Conservation (phyloP, 2,797 vertebrate species). For the Tenualosa ilisha region DNA sequence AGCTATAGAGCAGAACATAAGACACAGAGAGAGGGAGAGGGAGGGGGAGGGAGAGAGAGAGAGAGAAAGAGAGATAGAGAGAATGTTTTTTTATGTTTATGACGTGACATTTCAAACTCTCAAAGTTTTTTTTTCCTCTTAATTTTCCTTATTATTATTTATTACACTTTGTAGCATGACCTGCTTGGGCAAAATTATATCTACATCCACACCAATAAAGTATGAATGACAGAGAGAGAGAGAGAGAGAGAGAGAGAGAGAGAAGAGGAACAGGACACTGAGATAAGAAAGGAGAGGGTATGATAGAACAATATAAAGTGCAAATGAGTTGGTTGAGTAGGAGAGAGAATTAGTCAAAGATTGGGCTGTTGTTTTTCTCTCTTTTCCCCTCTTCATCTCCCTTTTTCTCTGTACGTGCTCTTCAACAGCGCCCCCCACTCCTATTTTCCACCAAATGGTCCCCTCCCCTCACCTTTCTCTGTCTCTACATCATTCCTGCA, state of each 20-base stretch:
- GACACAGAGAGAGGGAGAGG: constrained; percentile 26
- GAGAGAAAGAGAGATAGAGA: not conserved
- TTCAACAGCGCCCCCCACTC: too few relatives aligned
- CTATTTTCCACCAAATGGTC: too few relatives aligned
- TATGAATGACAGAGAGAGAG: not conserved
- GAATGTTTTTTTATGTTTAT: too few relatives aligned
- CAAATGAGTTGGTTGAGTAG: not conserved
- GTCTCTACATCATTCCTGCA: too few relatives aligned
- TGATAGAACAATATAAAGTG: not conserved
- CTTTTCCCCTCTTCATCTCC: not conserved
- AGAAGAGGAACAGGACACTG: not conserved
- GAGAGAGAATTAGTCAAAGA: not conserved
- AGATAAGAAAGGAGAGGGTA: not conserved
- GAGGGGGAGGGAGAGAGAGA: constrained; percentile 39
- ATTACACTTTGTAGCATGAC: too few relatives aligned
- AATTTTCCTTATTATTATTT: too few relatives aligned
- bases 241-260: constrained; percentile 16
- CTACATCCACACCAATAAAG: too few relatives aligned
- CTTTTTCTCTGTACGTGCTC: not conserved
- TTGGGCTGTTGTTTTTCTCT: not conserved
- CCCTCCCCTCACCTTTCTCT: too few relatives aligned
- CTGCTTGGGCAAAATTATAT: too few relatives aligned
- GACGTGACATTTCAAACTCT: too few relatives aligned
- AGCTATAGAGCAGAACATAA: constrained; percentile 56
- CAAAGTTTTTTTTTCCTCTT: too few relatives aligned